Base-by-base conservation (phyloP, 2,888 invertebrate species). In the Platypus cylindrus region DNA sequence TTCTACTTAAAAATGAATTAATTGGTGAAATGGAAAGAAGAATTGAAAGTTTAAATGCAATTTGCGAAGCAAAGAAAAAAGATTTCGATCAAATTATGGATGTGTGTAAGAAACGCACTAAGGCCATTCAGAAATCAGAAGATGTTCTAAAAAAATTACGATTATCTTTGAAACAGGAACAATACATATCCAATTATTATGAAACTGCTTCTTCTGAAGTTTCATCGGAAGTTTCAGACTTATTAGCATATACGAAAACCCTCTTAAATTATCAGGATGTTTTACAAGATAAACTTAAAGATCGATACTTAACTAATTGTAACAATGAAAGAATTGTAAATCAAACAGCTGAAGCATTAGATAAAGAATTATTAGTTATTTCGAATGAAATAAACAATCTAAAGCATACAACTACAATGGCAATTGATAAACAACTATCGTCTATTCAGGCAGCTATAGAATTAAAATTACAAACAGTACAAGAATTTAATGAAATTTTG, bases 271-370 rank as follows among this genome's bases (percentile, higher is more conserved):
- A 48, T 34, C 46, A 44, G 34, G 41, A 46, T 25, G 40, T 48
- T 16, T 30, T 50, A 7, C 45, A 47, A 16, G 36, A 34, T 5
- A 50, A 50, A 32, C 38, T 50, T 5, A 47, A 48, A 37, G 39
- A 44, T 18, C 46, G 45, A 16, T 48, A 45, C 20, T 35, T 28
- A 18, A 48, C 45, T 27, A 48, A 46, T 15, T 27, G 34, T 12
- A 23, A 37, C 1, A 48, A 49, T 34, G 42, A 46, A 25, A 30
- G 30, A 30, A 37, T 41, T 14, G 28, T 41, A 16, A 35, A 37
- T 20, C 36, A 44, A 23, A 35, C 32, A 35, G 28, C 29, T 22
- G 27, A 9, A 13, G 17, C 8, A 17, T 23, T 33, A 30, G n/a
- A n/a, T n/a, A n/a, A n/a, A n/a, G n/a, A n/a, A n/a, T n/a, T n/a